Evolutionary conservation across 2,797 vertebrate genomes (phyloP).

Genomic region (Anisognathus igniventris): DNA sequence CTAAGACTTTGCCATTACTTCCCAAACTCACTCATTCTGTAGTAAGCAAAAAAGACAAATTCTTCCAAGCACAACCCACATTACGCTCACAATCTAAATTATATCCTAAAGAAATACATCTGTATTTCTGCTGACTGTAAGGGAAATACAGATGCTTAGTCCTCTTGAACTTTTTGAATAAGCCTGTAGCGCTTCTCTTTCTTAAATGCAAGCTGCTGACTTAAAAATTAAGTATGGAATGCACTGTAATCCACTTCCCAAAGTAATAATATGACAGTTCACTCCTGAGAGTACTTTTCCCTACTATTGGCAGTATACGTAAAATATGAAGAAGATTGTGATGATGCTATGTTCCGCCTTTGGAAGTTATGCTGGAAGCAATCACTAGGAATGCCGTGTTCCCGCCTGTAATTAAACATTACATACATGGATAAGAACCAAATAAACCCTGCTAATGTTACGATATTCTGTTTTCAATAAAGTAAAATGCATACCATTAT

Average conservation of each 20-base stretch:
- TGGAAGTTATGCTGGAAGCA: not conserved
- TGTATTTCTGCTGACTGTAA: not conserved
- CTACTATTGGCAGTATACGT: not conserved
- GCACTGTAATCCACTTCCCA: not conserved
- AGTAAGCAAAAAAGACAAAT: not conserved
- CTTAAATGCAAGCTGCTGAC: not conserved
- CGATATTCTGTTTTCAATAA: not conserved
- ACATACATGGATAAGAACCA: not conserved
- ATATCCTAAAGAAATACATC: not conserved
- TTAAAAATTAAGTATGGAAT: not conserved
- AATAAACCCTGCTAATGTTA: not conserved
- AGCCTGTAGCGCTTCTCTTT: not conserved
- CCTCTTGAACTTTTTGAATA: not conserved
- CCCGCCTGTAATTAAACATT: not conserved
- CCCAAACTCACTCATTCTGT: not conserved
- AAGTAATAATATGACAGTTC: not conserved
- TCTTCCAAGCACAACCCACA: not conserved
- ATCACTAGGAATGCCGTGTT: not conserved
- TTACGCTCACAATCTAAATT: not conserved
- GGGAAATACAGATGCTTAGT: not conserved
- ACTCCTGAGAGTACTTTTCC: not conserved
- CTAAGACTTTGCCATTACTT: not conserved
- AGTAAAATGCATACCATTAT: not conserved
- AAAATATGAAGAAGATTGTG: not conserved
- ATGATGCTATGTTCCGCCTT: not conserved